These are phyloP conservation scores for Cyprinus carpio DNA, from an alignment of 2,113 vertebrate genomes.

Conservation along the genomic window DNA sequence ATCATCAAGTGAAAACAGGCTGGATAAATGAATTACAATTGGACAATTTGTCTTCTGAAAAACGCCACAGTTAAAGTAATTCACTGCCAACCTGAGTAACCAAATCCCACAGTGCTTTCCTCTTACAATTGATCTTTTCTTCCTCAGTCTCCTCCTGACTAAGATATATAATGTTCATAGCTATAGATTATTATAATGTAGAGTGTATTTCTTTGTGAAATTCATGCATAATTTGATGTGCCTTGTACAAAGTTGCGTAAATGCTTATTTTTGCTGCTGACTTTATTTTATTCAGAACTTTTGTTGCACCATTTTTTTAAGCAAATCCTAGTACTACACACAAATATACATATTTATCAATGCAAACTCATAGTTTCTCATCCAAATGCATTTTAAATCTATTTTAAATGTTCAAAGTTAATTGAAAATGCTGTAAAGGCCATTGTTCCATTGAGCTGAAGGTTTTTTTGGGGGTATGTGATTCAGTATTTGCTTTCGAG, in stretches of 20 bases:
- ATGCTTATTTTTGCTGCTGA: neutral
- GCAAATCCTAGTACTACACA: neutral
- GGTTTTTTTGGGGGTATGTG: constrained; percentile 29
- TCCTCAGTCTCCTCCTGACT: neutral
- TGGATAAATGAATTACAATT: neutral
- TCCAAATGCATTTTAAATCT: neutral
- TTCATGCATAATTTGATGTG: neutral
- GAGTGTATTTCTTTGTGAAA: neutral
- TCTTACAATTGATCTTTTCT: neutral
- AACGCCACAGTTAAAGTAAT: neutral
- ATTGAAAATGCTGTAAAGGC: neutral
- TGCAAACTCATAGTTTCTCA: neutral
- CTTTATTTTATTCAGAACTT: neutral
- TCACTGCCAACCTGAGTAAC: neutral
- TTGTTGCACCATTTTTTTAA: neutral
- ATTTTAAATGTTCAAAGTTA: neutral
- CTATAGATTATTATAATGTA: neutral
- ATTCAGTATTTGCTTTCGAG: constrained; percentile 55
- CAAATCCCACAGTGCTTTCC: constrained; percentile 4
- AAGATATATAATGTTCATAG: neutral
- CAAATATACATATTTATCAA: neutral
- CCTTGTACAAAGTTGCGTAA: neutral
- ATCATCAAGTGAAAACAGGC: neutral
- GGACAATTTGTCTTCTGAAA: constrained; percentile 19
- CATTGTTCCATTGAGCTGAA: constrained; percentile 2